Base-by-base conservation (phyloP, 2,888 invertebrate species). In the Dicyrtomina minuta region DNA sequence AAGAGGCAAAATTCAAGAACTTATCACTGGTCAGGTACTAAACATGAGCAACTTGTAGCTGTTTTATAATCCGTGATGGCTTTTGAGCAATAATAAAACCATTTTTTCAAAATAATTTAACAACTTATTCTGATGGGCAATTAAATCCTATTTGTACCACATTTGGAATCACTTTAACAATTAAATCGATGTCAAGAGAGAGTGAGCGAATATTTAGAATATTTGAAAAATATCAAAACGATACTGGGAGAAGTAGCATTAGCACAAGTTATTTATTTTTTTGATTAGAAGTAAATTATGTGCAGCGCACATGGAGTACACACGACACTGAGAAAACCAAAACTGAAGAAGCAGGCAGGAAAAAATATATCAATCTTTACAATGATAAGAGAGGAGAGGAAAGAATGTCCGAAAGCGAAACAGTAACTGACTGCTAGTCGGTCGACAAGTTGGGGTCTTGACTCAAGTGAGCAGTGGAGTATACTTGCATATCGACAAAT, bases 341-440 rank as follows among this genome's bases (percentile, higher is more conserved):
- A n/a, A n/a, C n/a, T n/a, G n/a, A n/a, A n/a, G 24, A 26, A 12
- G 46, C 13, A 61, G 13, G 17, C 60, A 61, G 24, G 43, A 20
- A 46, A 17, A 43, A 17, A 61, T 43, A 26, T 13, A 61, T 41
- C 27, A 61, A 46, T 61, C 26, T 44, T 61, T 61, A 46, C 33
- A 62, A 27, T 49, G 51, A 51, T 46, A n/a, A 51, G 49, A 49
- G 49, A 62, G 62, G 27, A 26, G 62, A 33, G 49, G 22, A 61
- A 62, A 62, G 62, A 62, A 24, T 49, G 49, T 51, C 51, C 62
- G 51, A 49, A 49, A 62, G 62, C 49, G 13, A 49, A 62, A 62
- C 49, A 51, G 49, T 49, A 62, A 62, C 62, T 62, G 62, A 62
- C 62, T 62, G 49, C 17, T 17, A 62, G 46, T 62, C 62, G n/a